Evolutionary conservation across 2,888 invertebrate genomes (phyloP), one percentile per base, ranked within the genome.

Genomic region (Agelastica alni): DNA sequence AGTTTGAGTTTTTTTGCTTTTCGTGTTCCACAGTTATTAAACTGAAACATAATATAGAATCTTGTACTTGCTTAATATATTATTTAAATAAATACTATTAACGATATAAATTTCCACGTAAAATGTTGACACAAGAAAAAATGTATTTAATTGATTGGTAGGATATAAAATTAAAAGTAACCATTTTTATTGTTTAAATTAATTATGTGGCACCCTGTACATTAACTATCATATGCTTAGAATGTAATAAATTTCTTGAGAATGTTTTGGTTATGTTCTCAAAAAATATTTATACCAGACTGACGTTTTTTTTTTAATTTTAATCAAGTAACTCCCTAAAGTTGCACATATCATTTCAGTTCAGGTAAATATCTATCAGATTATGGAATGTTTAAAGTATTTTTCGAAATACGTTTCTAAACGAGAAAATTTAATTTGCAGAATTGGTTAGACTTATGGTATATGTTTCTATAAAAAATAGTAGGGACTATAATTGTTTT

Each of bases 261-360:
- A 14, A 43, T 45, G 34, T 31, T 34, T 14, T 18, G 26, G 14
- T 37, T 7, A 13, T 34, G 14, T 34, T 34, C 14, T 45, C 18
- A 16, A 4, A 31, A 20, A 45, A 34, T 41, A 36, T 46, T 7
- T 10, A 36, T 26, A 16, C 26, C 46, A 46, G 46, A 46, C 46
- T 46, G 36, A 46, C 17, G 9, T 5, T 26, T 14, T 26, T 36
- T 46, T 22, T 26, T 36, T 34, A 26, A 34, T 26, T 12, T 36
- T 5, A 28, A 31, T 46, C 26, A 31, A 49, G 49, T 54, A 54
- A 48, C 53, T 44, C 14, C 44, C 39, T 41, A 54, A 52, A 54
- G 62, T 60, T 62, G 63, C 64, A 64, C 67, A 67, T 67, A 67
- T 67, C 67, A 67, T 55, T 57, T 65, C 61, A 61, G 58, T 65